phyloP scores from a whole-genome alignment of 2,888 invertebrate species.

The Torymus tubicola region DNA sequence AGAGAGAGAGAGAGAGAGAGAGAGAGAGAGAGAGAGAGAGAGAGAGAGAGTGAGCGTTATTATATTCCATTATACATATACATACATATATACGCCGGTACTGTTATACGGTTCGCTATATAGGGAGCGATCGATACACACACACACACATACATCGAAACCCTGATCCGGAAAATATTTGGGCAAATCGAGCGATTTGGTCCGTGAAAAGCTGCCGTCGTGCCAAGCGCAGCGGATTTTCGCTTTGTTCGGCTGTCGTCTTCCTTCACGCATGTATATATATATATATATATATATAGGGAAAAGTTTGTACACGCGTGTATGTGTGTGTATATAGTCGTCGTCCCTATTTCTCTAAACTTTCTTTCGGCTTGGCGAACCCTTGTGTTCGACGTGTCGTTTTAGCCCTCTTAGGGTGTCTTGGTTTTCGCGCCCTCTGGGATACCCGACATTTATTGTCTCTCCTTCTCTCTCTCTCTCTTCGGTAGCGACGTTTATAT shows the following conservation, averaged over 20 bases:
- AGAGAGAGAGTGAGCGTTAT: constrained; percentile 25
- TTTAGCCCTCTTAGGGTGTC: not conserved
- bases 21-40: too few species aligned
- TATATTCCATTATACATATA: constrained; percentile 38
- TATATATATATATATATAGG: too few species aligned
- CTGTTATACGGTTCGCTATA: not conserved
- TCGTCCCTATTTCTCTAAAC: constrained; percentile 27
- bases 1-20: too few species aligned
- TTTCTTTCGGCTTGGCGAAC: not conserved
- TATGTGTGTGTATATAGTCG: too few species aligned
- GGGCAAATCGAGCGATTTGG: constrained; percentile 41
- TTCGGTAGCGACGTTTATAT: too few species aligned
- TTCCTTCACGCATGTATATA: not conserved
- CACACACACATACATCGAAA: constrained; percentile 9
- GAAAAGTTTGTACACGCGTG: too few species aligned
- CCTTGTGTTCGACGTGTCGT: constrained; percentile 12
- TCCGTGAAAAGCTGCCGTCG: constrained; percentile 34
- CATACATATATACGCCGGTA: not conserved
- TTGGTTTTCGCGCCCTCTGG: not conserved
- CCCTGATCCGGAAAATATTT: constrained; percentile 50
- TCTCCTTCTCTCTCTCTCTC: not conserved
- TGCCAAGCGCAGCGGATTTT: constrained; percentile 14
- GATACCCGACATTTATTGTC: not conserved
- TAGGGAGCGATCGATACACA: constrained; percentile 20
- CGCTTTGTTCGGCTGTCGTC: constrained; percentile 8